These are phyloP conservation scores for Lithobates sylvaticus DNA, from an alignment of 2,797 vertebrate genomes.

Conservation along the genomic window DNA sequence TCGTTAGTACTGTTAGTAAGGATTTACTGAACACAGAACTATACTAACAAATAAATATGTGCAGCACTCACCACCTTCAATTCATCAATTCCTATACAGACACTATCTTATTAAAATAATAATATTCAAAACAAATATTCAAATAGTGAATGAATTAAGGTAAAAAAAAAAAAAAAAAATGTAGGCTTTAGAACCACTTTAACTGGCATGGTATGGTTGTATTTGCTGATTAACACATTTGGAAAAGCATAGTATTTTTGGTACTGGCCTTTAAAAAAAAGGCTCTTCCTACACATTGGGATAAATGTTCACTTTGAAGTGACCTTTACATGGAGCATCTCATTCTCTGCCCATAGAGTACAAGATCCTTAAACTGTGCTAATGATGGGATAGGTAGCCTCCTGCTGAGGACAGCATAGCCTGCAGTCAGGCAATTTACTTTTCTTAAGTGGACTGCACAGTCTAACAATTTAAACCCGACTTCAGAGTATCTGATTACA, in stretches of 20 bases:
- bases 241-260: conserved; percentile 26
- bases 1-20: too few species aligned
- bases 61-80: too few species aligned
- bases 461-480: conserved; percentile 55
- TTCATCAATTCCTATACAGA: too few species aligned
- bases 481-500: conserved; percentile 44
- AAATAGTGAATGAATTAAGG: too few species aligned
- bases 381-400: conserved; percentile 50
- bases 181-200: neutral
- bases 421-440: conserved; percentile 48
- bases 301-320: conserved; percentile 62
- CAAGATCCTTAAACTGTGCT: conserved; percentile 56
- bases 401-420: conserved; percentile 41
- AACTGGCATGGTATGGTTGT: neutral
- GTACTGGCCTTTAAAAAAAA: conserved; percentile 37
- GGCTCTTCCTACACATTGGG: conserved; percentile 51
- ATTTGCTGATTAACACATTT: conserved; percentile 13
- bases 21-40: too few species aligned
- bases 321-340: conserved; percentile 56
- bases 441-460: conserved; percentile 49
- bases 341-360: conserved; percentile 47
- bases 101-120: too few species aligned
- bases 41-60: too few species aligned
- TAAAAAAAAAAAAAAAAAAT: too few species aligned
- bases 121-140: too few species aligned